Base-by-base conservation (phyloP, 2,797 vertebrate genomes). In the Helicolenus hilgendorfi region DNA sequence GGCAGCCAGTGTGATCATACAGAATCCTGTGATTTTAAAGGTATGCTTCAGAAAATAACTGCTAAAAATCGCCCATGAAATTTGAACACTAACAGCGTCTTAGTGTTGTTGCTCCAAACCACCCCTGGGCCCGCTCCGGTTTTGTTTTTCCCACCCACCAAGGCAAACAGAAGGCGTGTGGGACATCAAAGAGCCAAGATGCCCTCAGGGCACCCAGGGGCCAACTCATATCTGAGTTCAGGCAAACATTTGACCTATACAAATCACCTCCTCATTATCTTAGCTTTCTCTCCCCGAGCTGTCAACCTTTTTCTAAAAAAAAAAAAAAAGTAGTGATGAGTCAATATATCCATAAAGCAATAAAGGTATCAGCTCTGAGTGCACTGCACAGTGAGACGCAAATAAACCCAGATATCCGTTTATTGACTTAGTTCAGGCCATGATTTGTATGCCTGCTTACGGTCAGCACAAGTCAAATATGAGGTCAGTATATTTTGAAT, bases 401-500 rank as follows among this genome's bases (percentile, higher is more conserved):
- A 94, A 96, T 92, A 96, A 87, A 94, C 69, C 41, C 90, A 84
- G 84, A 93, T 92, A 88, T 88, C 71, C 59, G n/a, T 86, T 93
- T 97, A 93, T 96, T 96, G 94, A 96, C 88, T 95, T 83, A 90
- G 92, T 90, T 93, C 92, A 86, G 85, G 86, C 88, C 70, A 79
- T 87, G 94, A 94, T 96, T 95, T 95, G 92, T 90, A 83, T 81
- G 67, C 85, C 92, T 87, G 87, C 89, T 82, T 83, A 85, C 96
- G 96, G 96, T 95, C 89, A 79, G 88, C 84, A 89, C 92, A 95
- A 96, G 92, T 94, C 93, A 97, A 97, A 97, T 92, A 96, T 93
- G 92, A 95, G 95, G 94, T 95, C 31, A 80, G 92, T 96, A 90
- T 96, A 97, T 97, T 97, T 97, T 94, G 82, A 96, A 93, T 84